A percentile compares a stretch with the other conserved stretches of the same genome.
These are phyloP conservation scores for Quadroppia sp. DNA, from an alignment of 2,888 invertebrate genomes.

Conservation along the genomic window DNA sequence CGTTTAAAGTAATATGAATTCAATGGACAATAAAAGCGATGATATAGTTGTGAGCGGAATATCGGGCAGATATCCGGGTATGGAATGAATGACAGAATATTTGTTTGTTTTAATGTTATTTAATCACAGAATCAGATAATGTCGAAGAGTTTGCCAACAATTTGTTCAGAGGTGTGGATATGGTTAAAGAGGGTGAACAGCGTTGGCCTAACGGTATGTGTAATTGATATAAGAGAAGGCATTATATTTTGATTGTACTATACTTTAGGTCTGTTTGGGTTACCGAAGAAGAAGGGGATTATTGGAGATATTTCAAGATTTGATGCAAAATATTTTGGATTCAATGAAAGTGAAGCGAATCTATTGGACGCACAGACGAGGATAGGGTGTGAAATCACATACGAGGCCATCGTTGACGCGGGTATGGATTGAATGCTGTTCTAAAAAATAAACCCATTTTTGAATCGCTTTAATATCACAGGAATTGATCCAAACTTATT, in stretches of 20 bases:
- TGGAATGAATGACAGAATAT: neutral
- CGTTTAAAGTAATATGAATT: too few species aligned
- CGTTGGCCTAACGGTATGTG: constrained; percentile 75
- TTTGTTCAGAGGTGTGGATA: constrained; percentile 81
- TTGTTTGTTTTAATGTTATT: neutral
- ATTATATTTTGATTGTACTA: constrained; percentile 48
- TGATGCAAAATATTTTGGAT: constrained; percentile 82
- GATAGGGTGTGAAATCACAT: constrained; percentile 78
- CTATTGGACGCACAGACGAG: constrained; percentile 88
- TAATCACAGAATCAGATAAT: constrained; percentile 60
- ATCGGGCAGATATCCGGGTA: constrained; percentile 77
- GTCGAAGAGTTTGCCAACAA: constrained; percentile 88
- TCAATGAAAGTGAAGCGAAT: constrained; percentile 81
- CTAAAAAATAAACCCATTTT: neutral
- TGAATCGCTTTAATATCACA: constrained; percentile 48
- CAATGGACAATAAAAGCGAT: constrained; percentile 37
- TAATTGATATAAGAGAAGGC: constrained; percentile 63
- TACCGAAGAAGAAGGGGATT: constrained; percentile 45
- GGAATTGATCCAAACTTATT: constrained; percentile 71
- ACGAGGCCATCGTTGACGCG: constrained; percentile 85
- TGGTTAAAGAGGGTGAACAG: constrained; percentile 83
- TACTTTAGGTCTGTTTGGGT: neutral
- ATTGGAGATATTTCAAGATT: constrained; percentile 71
- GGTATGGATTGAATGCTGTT: constrained; percentile 55
- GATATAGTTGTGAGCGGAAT: constrained; percentile 74